Base-by-base conservation (phyloP, 2,113 vertebrate genomes). In the Ursus arctos region DNA sequence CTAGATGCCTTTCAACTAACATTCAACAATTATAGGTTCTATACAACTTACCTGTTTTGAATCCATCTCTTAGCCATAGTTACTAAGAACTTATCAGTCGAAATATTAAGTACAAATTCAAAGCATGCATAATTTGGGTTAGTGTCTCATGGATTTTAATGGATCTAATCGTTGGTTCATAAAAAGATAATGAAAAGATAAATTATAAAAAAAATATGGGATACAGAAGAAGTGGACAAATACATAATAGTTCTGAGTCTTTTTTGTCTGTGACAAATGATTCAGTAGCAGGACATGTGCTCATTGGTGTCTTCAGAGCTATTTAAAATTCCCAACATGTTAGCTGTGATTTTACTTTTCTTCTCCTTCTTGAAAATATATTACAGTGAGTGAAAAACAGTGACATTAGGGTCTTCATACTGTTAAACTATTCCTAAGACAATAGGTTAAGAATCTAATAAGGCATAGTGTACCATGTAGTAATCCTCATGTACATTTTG, bases 111-210 rank as follows among this genome's bases (percentile, higher is more conserved):
- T 53, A 67, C 8, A 93, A 47, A 87, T 4, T 51, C 53, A 79
- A 84, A 76, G 7, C 13, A 22, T 43, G 8, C 12, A 53, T 40
- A 61, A 40, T 81, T 67, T 94, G 33, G 19, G 4, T n/a, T 49
- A 63, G 22, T 36, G 2, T 49, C 85, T 71, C 49, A 8, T 72
- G 28, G 36, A 74, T 88, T 88, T 89, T 90, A 91, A 65, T 61
- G 82, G 59, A 61, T 65, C 59, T 63, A 36, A 72, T 91, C 61
- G 40, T 51, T 71, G 16, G 85, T 71, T 77, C 22, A 55, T 59
- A 49, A 61, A 95, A 91, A 55, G 8, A 91, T 72, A 91, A 76
- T 74, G 47, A 67, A 94, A 97, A 93, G 51, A 87, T 91, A 87
- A 67, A 93, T 83, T 82, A 40, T 51, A 21, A 7, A 67, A 91